Conservation (phyloP, 2,113 vertebrate species). For the Leptodactylus fuscus region DNA sequence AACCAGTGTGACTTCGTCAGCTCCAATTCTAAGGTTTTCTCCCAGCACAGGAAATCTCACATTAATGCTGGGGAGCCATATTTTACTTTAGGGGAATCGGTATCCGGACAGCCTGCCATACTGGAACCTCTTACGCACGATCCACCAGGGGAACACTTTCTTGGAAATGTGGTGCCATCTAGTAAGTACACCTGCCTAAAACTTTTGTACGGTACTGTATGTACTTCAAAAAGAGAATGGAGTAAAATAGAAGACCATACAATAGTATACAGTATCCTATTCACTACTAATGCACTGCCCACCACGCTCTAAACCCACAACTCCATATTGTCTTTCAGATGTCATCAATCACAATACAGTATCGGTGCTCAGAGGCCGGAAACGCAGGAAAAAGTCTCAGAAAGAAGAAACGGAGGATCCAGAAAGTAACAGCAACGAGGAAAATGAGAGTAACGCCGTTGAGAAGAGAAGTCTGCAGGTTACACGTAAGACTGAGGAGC, state of each 20-base stretch:
- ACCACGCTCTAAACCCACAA: too few species aligned
- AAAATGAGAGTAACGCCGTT: conserved; percentile 20
- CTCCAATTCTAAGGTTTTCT: conserved; percentile 77
- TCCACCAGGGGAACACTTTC: background rate
- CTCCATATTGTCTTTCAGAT: background rate
- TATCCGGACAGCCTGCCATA: background rate
- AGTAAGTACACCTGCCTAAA: too few species aligned
- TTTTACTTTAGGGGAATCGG: background rate
- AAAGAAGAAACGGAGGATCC: conserved; percentile 55
- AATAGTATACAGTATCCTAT: too few species aligned
- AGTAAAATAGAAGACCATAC: too few species aligned
- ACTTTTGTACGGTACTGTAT: too few species aligned
- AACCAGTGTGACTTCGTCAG: conserved; percentile 75
- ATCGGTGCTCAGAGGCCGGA: background rate
- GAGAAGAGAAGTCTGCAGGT: conserved; percentile 51
- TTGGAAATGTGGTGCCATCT: background rate
- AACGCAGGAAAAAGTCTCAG: conserved; percentile 32
- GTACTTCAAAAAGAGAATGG: too few species aligned
- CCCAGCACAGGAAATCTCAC: conserved; percentile 75
- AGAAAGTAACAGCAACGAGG: background rate
- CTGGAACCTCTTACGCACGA: background rate
- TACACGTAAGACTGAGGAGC: background rate
- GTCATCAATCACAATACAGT: background rate
- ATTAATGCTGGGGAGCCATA: background rate
- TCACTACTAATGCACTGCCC: too few species aligned